Percentiles rank a stretch among this genome's conserved stretches.
Evolutionary conservation across 2,888 invertebrate species (phyloP).

Genomic region (Eupithecia subumbrata): DNA sequence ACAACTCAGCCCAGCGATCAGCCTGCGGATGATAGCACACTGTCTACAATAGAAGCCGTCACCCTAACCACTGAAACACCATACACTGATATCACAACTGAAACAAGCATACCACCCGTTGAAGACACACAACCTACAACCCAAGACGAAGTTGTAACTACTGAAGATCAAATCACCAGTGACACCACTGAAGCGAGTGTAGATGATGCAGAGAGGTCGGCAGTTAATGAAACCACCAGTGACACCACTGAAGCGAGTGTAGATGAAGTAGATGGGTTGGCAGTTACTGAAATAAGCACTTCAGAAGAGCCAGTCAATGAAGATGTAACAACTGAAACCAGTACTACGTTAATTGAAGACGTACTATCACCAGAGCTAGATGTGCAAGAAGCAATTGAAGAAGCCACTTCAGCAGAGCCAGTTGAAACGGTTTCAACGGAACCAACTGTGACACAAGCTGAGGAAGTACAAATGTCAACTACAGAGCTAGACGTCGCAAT

Average conservation of each 20-base stretch:
- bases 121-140: neutral
- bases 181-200: too few relatives aligned
- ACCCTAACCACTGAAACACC: neutral
- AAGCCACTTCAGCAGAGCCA: neutral
- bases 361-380: slow-evolving; percentile 46
- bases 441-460: neutral
- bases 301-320: neutral
- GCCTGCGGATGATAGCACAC: neutral
- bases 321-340: slow-evolving; percentile 1
- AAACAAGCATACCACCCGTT: neutral
- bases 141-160: neutral
- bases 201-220: too few relatives aligned
- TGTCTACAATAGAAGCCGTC: neutral
- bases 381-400: slow-evolving; percentile 31
- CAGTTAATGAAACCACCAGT: neutral
- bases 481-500: neutral
- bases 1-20: neutral
- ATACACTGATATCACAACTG: neutral
- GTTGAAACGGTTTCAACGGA: neutral
- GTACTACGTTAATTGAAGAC: neutral
- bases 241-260: neutral
- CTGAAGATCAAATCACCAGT: neutral
- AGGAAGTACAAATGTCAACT: neutral
- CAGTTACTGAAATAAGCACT: slow-evolving; percentile 1
- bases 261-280: neutral